phyloP scores from a whole-genome alignment of 2,888 invertebrate species.

The Drosophila fungiperda region DNA sequence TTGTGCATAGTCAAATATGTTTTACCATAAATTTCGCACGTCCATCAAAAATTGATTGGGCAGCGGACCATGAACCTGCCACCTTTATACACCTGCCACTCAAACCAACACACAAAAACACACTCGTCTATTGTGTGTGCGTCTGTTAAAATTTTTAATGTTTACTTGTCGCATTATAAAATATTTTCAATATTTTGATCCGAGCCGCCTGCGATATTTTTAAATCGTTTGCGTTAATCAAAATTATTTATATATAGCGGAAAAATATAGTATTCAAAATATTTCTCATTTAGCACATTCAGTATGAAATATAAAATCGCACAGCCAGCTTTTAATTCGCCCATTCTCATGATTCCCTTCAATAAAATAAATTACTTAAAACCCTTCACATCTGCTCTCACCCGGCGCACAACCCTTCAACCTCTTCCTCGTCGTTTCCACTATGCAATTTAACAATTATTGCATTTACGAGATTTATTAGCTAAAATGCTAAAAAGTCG shows the following conservation, averaged over 20 bases:
- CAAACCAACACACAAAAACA: constrained; percentile 24
- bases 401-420: background rate
- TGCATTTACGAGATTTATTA: constrained; percentile 55
- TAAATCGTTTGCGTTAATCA: background rate
- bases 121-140: constrained; percentile 28
- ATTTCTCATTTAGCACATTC: background rate
- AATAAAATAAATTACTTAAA: background rate
- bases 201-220: constrained; percentile 15
- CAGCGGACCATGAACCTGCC: constrained; percentile 51
- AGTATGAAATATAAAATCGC: constrained; percentile 11
- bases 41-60: constrained; percentile 81
- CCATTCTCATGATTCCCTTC: background rate
- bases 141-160: constrained; percentile 45
- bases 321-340: constrained; percentile 18
- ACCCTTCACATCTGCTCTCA: background rate
- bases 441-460: constrained; percentile 52
- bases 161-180: constrained; percentile 63
- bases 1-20: constrained; percentile 82
- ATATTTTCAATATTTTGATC: constrained; percentile 29
- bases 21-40: constrained; percentile 82
- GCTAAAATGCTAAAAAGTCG: constrained; percentile 33
- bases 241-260: no score
- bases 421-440: constrained; percentile 9
- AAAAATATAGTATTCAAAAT: background rate
- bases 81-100: constrained; percentile 40